Evolutionary conservation across 2,113 vertebrate species (phyloP), one percentile per base, ranked within the genome.

Genomic region (Elaphurus davidianus): DNA sequence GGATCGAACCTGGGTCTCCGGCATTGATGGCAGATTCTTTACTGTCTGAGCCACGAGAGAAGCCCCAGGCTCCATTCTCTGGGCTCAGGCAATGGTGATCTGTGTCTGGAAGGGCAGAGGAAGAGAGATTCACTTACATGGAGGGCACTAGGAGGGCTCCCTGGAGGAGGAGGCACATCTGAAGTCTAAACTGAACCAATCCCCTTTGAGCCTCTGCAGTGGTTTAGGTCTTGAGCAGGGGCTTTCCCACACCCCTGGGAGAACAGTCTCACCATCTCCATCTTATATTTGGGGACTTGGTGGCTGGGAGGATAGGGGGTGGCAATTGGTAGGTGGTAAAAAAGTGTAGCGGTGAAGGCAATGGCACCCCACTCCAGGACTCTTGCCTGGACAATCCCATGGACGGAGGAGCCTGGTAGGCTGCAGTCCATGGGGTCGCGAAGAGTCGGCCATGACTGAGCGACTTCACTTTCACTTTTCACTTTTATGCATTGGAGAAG

Each of bases 91-190:
- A 16, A 5, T 40, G 0, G 27, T 54, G 9, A 3, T 15, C 14
- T 2, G 7, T 6, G 12, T 50, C 10, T 0, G 19, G 52, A 30
- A 13, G 40, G 40, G 54, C 27, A 7, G 54, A 64, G n/a, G 43
- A 36, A n/a, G 25, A 4, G 3, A 1, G 13, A 10, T 7, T 9
- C 13, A 6, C 25, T 55, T 23, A 15, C 33, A n/a, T 1, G 23
- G 79, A 81, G 27, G 47, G 50, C 25, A 11, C 6, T 2, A 1
- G 40, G 90, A 90, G 43, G 79, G 30, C 92, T 92, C 7, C 59
- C 82, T 40, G 83, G 28, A 95, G 36, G 52, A 52, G 47, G 25
- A 50, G n/a, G 54, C 3, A 2, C 0, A 19, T 28, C 94, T 45
- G 36, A 47, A 19, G 27, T 23, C 87, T 76, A 6, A 1, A 0